Conservation (phyloP, 2,797 vertebrate genomes). For the Sebastolobus alascanus region DNA sequence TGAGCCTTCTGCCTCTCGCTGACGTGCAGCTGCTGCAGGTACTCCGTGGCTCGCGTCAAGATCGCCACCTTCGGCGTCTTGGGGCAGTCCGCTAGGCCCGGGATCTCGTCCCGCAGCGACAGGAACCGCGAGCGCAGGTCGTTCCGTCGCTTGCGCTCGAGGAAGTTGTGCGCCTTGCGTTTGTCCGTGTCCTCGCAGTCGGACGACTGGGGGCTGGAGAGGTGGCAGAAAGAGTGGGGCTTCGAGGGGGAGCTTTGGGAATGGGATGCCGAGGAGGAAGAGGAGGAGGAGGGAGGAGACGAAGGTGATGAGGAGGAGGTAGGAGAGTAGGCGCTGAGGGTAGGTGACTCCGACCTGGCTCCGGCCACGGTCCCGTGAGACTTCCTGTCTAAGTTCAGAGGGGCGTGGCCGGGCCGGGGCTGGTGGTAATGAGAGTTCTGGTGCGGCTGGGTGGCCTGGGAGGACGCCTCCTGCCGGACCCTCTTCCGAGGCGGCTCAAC, state of each 20-base stretch:
- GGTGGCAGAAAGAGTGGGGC: constrained; percentile 72
- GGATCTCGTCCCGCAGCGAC: constrained; percentile 92
- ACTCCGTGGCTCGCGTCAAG: constrained; percentile 91
- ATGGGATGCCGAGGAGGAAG: constrained; percentile 40
- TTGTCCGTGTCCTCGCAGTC: constrained; percentile 94
- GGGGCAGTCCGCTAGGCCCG: constrained; percentile 89
- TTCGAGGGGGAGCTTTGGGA: constrained; percentile 57
- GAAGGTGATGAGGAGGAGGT: constrained; percentile 71
- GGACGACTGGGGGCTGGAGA: constrained; percentile 84
- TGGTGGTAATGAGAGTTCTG: constrained; percentile 62
- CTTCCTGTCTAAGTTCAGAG: constrained; percentile 76
- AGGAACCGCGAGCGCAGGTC: constrained; percentile 93
- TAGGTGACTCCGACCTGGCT: constrained; percentile 63
- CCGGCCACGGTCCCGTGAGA: constrained; percentile 54
- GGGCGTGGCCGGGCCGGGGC: constrained; percentile 69
- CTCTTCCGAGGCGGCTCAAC: constrained; percentile 79
- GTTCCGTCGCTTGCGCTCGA: constrained; percentile 93
- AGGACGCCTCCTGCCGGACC: constrained; percentile 74
- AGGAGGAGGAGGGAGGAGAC: constrained; percentile 55
- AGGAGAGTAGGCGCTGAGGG: constrained; percentile 70
- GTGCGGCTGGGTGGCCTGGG: constrained; percentile 31
- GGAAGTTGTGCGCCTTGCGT: constrained; percentile 93
- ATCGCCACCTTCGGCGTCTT: constrained; percentile 95
- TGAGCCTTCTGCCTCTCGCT: constrained; percentile 88
- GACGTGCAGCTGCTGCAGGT: constrained; percentile 89